Percentiles rank a stretch among this genome's conserved stretches.
These are phyloP conservation scores for Zoanthus solanderi DNA, from an alignment of 92 coral and sea anemone species.

Conservation along the genomic window DNA sequence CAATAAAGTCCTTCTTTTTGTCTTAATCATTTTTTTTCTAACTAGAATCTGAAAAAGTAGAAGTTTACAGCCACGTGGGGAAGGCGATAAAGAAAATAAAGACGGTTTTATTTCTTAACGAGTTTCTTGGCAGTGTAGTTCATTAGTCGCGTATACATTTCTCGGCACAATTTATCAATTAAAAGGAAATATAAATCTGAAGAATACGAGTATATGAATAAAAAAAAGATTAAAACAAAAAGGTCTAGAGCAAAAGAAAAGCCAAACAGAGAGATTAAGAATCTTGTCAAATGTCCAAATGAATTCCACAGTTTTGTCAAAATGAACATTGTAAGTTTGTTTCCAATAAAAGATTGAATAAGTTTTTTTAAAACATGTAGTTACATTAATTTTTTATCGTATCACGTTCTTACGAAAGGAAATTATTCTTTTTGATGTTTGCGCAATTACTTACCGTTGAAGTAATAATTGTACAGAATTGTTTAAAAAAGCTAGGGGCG, in stretches of 20 bases:
- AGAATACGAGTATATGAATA: too few species aligned
- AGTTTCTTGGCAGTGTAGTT: too few species aligned
- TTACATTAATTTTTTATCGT: neutral
- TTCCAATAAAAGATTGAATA: neutral
- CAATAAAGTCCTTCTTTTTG: neutral
- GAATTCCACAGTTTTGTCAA: neutral
- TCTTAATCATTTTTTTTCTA: neutral
- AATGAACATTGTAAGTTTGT: neutral
- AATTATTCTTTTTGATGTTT: slow-evolving; percentile 1
- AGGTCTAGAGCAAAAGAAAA: too few species aligned
- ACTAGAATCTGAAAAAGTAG: neutral
- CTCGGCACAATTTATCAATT: too few species aligned
- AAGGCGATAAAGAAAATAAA: too few species aligned
- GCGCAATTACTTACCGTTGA: neutral
- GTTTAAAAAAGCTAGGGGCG: neutral
- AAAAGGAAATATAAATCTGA: too few species aligned
- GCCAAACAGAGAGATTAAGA: too few species aligned
- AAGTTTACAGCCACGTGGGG: too few species aligned
- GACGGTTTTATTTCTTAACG: too few species aligned
- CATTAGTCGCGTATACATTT: too few species aligned
- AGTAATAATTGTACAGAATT: neutral
- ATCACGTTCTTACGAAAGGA: neutral
- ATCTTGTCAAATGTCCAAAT: too few species aligned
- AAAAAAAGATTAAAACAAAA: too few species aligned
- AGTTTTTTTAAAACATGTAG: neutral